Conservation (phyloP, 23 tunicate genomes). For the Halocynthia roretzi region DNA sequence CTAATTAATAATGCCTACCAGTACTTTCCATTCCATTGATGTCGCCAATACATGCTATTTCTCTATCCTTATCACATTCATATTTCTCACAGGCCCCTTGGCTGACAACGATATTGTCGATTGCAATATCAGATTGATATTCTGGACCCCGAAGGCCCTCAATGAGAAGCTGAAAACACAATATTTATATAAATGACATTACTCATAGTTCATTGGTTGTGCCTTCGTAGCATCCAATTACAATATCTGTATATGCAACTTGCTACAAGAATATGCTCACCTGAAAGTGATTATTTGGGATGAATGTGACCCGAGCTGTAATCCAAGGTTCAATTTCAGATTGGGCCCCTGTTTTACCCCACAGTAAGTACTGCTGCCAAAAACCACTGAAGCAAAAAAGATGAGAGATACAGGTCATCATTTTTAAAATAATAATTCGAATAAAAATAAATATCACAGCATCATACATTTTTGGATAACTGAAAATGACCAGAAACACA, state of each 20-base stretch:
- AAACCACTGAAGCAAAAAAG: neutral
- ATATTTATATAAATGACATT: neutral
- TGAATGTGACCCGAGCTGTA: conserved; percentile 44
- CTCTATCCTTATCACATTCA: conserved; percentile 8
- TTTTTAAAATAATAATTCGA: neutral
- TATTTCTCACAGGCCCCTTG: conserved; percentile 39
- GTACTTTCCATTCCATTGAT: neutral
- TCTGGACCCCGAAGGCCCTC: conserved; percentile 72
- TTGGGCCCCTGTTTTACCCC: conserved; percentile 68
- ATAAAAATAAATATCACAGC: neutral
- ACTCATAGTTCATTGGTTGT: neutral
- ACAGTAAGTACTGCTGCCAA: conserved; percentile 46
- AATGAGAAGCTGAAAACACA: conserved; percentile 49
- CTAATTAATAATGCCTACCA: neutral
- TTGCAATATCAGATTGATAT: conserved; percentile 72
- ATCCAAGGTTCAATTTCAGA: conserved; percentile 38
- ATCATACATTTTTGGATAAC: neutral
- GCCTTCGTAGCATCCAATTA: neutral
- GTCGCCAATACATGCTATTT: conserved; percentile 1
- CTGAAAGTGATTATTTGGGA: conserved; percentile 64
- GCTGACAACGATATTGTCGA: conserved; percentile 43
- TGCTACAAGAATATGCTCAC: conserved; percentile 16
- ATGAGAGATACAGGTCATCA: neutral
- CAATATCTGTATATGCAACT: neutral
- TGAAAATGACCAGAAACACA: neutral